A percentile compares a stretch with the other conserved stretches of the same genome.
These are phyloP conservation scores for Thymelicus lineola DNA, from an alignment of 2,888 invertebrate species.

Conservation along the genomic window DNA sequence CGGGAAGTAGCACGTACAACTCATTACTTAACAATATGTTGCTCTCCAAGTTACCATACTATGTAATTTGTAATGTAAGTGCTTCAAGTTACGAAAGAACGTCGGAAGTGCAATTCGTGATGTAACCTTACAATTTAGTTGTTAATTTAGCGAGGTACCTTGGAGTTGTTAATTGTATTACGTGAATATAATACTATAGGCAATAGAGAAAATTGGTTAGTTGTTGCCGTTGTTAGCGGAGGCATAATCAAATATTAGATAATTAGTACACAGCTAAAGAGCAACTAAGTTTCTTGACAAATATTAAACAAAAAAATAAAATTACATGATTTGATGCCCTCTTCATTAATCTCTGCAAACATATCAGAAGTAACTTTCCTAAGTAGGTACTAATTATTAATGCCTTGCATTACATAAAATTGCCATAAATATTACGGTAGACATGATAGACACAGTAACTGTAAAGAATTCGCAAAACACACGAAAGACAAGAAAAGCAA, in stretches of 20 bases:
- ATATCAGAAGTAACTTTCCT: too few relatives aligned
- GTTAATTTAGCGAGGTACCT: conserved; percentile 9
- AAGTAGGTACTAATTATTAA: too few relatives aligned
- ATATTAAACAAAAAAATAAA: too few relatives aligned
- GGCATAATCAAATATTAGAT: too few relatives aligned
- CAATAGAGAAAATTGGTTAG: neutral
- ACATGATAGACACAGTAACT: neutral
- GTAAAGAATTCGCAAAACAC: neutral
- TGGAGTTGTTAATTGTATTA: conserved; percentile 14
- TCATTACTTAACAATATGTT: neutral
- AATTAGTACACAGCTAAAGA: too few relatives aligned
- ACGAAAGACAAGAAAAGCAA: neutral
- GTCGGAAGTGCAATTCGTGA: conserved; percentile 12
- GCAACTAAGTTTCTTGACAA: too few relatives aligned
- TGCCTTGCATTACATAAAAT: too few relatives aligned
- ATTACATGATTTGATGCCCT: too few relatives aligned
- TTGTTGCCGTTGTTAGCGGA: neutral
- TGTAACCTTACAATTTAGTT: conserved; percentile 13
- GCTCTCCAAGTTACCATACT: neutral
- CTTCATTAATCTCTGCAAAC: too few relatives aligned
- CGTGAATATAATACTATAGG: conserved; percentile 1
- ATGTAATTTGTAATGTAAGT: conserved; percentile 6
- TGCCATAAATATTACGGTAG: neutral
- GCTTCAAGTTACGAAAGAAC: conserved; percentile 8
- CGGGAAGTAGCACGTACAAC: conserved; percentile 15